Base-by-base conservation (phyloP, 2,888 invertebrate species). In the Cryptosula pallasiana region DNA sequence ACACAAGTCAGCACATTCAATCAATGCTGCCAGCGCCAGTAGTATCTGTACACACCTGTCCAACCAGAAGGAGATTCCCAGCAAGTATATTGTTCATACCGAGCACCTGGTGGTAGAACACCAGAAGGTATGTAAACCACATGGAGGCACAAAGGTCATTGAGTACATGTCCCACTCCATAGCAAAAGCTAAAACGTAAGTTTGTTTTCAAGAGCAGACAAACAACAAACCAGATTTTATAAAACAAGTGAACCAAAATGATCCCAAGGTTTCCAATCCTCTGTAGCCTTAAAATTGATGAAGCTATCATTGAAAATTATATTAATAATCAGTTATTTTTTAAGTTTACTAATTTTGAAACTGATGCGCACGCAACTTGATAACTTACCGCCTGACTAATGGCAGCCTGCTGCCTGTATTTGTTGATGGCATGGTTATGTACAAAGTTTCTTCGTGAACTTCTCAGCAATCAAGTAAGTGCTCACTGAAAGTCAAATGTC, bases 91-190 rank as follows among this genome's bases (percentile, higher is more conserved):
- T 84, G 71, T 80, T 74, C 75, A 85, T 84, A 3, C 76, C 73
- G 23, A 83, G 77, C 20, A 89, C 89, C 78, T 88, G 85, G 75
- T 89, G 88, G 78, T 93, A 90, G 85, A 90, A 95, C 71, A 95
- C 90, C 78, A 95, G 87, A 69, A 93, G 88, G 84, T 95, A 95
- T 0, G 92, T 92, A 85, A 95, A 95, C 95, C 95, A 95, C 88
- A 95, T 91, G 74, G 93, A 92, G 25, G 94, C 93, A 85, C 93
- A 93, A 57, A 95, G 88, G 86, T 96, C 95, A 84, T 95, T 96
- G 78, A 93, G 88, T 71, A 95, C 89, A 85, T 95, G 95, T 0
- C 95, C 95, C 71, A 93, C 88, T 55, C 89, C 89, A 83, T 81
- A 87, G 1, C 81, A 76, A 32, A 82, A 74, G 69, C 78, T 77